These are phyloP conservation scores for Spodoptera litura DNA, from an alignment of 1,140 invertebrate genomes.

Conservation along the genomic window DNA sequence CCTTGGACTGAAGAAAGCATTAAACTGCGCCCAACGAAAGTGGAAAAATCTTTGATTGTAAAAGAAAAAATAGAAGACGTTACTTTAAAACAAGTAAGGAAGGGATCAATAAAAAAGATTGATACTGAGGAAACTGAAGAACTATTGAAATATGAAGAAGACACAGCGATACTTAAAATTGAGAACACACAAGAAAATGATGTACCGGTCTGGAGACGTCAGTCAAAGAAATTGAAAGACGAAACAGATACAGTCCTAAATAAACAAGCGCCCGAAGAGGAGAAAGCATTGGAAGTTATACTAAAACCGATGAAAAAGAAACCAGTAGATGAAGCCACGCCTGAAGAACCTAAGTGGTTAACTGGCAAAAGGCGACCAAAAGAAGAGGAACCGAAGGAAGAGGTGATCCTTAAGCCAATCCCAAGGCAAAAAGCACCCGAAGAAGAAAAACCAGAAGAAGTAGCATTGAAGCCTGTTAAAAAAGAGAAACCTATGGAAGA, in stretches of 20 bases:
- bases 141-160: slow-evolving; percentile 67
- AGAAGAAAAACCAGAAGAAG: slow-evolving; percentile 49
- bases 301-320: slow-evolving; percentile 52
- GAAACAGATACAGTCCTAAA: slow-evolving; percentile 38
- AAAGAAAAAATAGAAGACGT: slow-evolving; percentile 73
- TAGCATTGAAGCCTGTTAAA: slow-evolving; percentile 60
- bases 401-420: slow-evolving; percentile 58
- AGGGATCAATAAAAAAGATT: slow-evolving; percentile 58
- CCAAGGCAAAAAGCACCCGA: slow-evolving; percentile 44
- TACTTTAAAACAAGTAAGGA: slow-evolving; percentile 63
- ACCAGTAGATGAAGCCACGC: slow-evolving; percentile 57
- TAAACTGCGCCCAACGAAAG: slow-evolving; percentile 86
- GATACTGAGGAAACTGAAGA: slow-evolving; percentile 64
- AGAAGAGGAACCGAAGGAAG: slow-evolving; percentile 52
- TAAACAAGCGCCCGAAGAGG: slow-evolving; percentile 56
- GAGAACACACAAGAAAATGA: slow-evolving; percentile 37
- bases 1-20: slow-evolving; percentile 87
- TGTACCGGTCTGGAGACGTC: slow-evolving; percentile 1
- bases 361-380: slow-evolving; percentile 4
- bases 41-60: slow-evolving; percentile 64
- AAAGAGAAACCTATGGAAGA: slow-evolving; percentile 70
- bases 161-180: slow-evolving; percentile 62
- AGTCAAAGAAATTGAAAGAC: slow-evolving; percentile 45
- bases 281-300: slow-evolving; percentile 3
- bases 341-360: slow-evolving; percentile 39